Conservation (phyloP, 2,888 invertebrate species). For the Julus scandinavius region DNA sequence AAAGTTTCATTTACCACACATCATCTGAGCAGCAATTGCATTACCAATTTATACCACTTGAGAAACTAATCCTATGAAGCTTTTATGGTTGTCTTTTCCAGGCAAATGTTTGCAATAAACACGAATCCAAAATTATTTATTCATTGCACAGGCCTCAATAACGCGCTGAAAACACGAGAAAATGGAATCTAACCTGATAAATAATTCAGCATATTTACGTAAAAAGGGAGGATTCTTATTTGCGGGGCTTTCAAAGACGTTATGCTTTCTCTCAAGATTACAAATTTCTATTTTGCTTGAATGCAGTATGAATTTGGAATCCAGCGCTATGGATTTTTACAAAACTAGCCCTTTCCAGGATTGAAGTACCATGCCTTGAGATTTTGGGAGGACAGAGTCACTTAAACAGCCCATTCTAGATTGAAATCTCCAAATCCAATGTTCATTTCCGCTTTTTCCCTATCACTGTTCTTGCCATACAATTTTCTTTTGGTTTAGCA, state of each 20-base stretch:
- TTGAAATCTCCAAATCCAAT: slow-evolving; percentile 22
- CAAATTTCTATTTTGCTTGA: neutral
- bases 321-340: neutral
- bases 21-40: neutral
- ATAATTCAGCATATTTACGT: neutral
- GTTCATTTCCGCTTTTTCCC: neutral
- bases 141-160: neutral
- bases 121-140: slow-evolving; percentile 12
- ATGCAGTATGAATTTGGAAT: neutral
- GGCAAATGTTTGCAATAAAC: neutral
- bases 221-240: neutral
- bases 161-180: neutral
- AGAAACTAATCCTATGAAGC: neutral
- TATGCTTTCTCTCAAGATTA: neutral
- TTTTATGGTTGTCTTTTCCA: neutral
- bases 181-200: neutral
- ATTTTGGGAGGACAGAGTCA: neutral
- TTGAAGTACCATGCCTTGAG: neutral
- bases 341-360: neutral
- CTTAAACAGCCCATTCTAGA: neutral
- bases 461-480: neutral
- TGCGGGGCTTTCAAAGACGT: neutral
- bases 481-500: neutral
- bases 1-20: slow-evolving; percentile 9
- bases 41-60: neutral